Evolutionary conservation across 2,113 vertebrate genomes (phyloP).

Genomic region (Aramus guarauna): DNA sequence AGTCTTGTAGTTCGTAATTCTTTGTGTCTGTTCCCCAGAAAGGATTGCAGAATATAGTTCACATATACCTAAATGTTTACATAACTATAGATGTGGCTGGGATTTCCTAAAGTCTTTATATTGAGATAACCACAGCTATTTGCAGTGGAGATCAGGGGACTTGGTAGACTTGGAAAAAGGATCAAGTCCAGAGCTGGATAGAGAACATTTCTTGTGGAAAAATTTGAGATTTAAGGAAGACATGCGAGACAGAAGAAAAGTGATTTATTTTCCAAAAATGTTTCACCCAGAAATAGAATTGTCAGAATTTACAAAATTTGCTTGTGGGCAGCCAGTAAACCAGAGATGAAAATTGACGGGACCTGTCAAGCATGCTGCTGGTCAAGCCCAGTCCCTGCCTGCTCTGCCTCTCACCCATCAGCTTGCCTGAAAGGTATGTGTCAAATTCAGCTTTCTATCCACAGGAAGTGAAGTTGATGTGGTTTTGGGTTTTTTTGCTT

Average conservation of each 20-base stretch:
- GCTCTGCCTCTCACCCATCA: not conserved
- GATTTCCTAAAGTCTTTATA: not conserved
- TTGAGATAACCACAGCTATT: not conserved
- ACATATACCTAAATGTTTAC: not conserved
- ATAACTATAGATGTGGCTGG: not conserved
- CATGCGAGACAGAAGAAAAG: not conserved
- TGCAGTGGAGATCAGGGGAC: not conserved
- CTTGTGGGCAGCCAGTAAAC: not conserved
- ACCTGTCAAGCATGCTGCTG: conserved; percentile 4
- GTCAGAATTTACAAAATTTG: not conserved
- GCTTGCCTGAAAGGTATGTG: conserved; percentile 15
- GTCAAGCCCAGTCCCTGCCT: not conserved
- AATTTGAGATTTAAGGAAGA: not conserved
- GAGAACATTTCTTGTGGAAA: not conserved
- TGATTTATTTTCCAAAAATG: not conserved
- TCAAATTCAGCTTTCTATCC: not conserved
- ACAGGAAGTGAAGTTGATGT: not conserved
- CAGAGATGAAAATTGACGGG: conserved; percentile 21
- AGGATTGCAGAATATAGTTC: not conserved
- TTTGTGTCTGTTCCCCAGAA: not conserved
- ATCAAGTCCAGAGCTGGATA: not conserved
- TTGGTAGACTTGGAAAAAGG: not conserved
- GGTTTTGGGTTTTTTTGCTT: not conserved
- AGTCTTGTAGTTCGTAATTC: not conserved
- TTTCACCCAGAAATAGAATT: not conserved